Evolutionary conservation across 2,888 invertebrate genomes (phyloP).

Genomic region (Nomada goodeniana): DNA sequence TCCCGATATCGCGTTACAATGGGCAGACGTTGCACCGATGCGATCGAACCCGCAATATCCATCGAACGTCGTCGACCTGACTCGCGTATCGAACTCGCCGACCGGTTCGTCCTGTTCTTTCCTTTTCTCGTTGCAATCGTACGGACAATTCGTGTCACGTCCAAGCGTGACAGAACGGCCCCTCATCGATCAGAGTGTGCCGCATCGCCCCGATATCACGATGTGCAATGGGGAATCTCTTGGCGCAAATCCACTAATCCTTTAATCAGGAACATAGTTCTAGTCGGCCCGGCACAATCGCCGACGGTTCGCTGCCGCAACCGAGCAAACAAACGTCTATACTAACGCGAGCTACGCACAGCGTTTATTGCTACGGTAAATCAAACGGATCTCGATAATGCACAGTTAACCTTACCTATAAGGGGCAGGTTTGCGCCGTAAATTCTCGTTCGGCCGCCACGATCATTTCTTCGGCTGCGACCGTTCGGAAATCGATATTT

Average conservation of each 20-base stretch:
- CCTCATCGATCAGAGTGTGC: not conserved
- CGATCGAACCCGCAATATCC: conserved; percentile 30
- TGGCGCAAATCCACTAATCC: conserved; percentile 60
- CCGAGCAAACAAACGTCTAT: conserved; percentile 65
- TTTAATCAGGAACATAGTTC: conserved; percentile 64
- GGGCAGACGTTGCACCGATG: not conserved
- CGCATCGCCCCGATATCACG: conserved; percentile 41
- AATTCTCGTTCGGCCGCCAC: conserved; percentile 31
- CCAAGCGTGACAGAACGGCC: not conserved
- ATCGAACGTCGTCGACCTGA: conserved; percentile 24
- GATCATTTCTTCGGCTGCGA: conserved; percentile 37
- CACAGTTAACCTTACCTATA: conserved; percentile 61
- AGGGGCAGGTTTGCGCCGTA: conserved; percentile 53
- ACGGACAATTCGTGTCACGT: not conserved
- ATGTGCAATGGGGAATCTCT: conserved; percentile 55
- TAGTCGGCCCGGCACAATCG: conserved; percentile 59
- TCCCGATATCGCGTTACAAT: conserved; percentile 43
- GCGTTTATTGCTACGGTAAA: conserved; percentile 67
- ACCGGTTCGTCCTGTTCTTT: not conserved
- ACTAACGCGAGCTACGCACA: conserved; percentile 45
- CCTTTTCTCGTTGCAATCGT: not conserved
- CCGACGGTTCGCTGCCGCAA: conserved; percentile 59
- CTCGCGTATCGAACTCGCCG: no score
- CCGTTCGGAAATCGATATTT: conserved; percentile 13
- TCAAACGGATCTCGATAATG: conserved; percentile 68